Base-by-base conservation (phyloP, 2,888 invertebrate genomes). In the Ceratothoa steindachneri region DNA sequence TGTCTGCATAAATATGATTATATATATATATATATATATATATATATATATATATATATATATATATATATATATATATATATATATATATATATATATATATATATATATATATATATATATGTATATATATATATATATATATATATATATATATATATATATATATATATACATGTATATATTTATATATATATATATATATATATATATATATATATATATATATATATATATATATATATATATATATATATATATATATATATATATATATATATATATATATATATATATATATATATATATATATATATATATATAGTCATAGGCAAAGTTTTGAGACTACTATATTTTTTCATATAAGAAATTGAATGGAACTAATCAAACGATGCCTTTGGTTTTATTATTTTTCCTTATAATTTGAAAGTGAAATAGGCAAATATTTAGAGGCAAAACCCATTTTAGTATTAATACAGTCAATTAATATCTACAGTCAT, bases 81-180 rank as follows among this genome's bases (percentile, higher is more conserved):
- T 69, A 51, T 52, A 51, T 69, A 51, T 69, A 51, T 69, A 51
- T 69, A 51, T 69, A 51, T 69, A 1, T 69, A 51, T 69, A 51
- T 69, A 1, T 52, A 51, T 69, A 51, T 69, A 51, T 53, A 51
- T 53, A 51, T 69, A 27, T 24, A 51, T 52, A 1, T 2, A 69
- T 51, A 69, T 5, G 19, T 51, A 69, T 51, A 41, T 69, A 69
- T 69, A 69, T 51, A 69, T 69, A 69, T 69, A 3, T 69, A 19
- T 69, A 53, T 69, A 51, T 24, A 5, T 69, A 69, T 69, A 69
- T 69, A 69, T 69, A 69, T 69, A 69, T 69, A 69, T 69, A 69
- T 69, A 41, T 69, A 69, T 69, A 41, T 69, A 69, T 69, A 41
- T 69, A 69, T 69, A 69, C 28, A 69, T 51, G 51, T n/a, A 30